Base-by-base conservation (phyloP, 1,140 invertebrate species). In the Diachasmimorpha longicaudata region DNA sequence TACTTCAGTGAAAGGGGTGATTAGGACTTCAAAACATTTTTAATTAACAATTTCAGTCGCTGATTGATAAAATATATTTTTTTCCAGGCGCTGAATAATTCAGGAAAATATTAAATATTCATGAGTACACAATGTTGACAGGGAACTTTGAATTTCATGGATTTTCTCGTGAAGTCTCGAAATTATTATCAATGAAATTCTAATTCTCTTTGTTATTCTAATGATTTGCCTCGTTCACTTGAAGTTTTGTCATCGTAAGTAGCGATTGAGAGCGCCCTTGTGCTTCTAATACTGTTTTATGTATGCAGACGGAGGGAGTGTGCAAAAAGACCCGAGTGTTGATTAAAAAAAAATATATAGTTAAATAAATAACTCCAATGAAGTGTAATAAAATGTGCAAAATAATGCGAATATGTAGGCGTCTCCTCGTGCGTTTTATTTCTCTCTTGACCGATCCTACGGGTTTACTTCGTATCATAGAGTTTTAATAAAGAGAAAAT, bases 231-330 rank as follows among this genome's bases (percentile, higher is more conserved):
- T 25, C 19, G 44, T 75, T 70, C 11, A 14, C 63, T 69, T 39
- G 23, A 52, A 69, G 36, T 75, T 25, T 66, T 67, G 37, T 71
- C 68, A 71, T 70, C 69, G 48, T 44, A 37, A 19, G 48, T 23
- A 14, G 39, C 78, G 69, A 79, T 71, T 80, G 72, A 83, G 75
- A 81, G 75, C 31, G 31, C 78, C 74, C 78, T 81, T 72, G 82
- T 83, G 82, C 81, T 78, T 83, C 81, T 83, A 83, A 75, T 75
- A 73, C 39, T 81, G 78, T 81, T 63, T 82, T 74, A 48, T 76
- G 76, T 79, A 83, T 83, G 81, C 79, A 82, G 63, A 82, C 82
- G 75, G 79, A 73, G 82, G 79, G 79, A 82, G 76, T 77, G 82
- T 83, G 82, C 81, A 81, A 81, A 72, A 37, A 68, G 36, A 39